Base-by-base conservation (phyloP, 2,113 vertebrate species). In the Tetraodon nigroviridis region DNA sequence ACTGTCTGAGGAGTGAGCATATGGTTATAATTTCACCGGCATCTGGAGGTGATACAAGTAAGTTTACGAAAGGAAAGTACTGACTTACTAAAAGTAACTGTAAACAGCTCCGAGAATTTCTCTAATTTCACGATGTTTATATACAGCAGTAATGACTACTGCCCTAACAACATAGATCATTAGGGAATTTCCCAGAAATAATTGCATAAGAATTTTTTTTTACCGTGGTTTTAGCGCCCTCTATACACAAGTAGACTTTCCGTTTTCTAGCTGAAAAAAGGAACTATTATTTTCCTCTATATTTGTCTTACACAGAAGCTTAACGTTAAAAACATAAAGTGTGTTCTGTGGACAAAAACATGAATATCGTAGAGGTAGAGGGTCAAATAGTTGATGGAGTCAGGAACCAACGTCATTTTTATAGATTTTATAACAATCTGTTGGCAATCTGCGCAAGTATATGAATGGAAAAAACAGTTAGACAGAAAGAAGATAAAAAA, bases 1-100 rank as follows among this genome's bases (percentile, higher is more conserved):
- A 29, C 47, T 37, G 81, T 73, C 51, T 76, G 73, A 86, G 75
- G 51, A 71, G 54, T 48, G 27, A 54, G 73, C 87, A 89, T 84
- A 74, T 87, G 87, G 84, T 84, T 87, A 80, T 86, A 74, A 87
- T 89, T 89, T 81, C 44, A 73, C 55, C 64, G 21, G 71, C 86
- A 87, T 87, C 87, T 89, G 87, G 84, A 75, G 55, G 64, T 71
- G 83, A 87, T 84, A 74, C 61, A 70, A 52, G 42, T 19, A 63
- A 58, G 53, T 76, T 78, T 78, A 56, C 67, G 65, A 40, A 67
- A 52, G 56, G 56, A 61, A 48, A 27, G 20, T 45, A 67, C 51
- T 44, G 37, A 62, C 24, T 55, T 17, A 49, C 53, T 41, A 59
- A 37, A 56, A 62, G 60, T 64, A 78, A 69, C 51, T 57, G 49